Percentiles rank a stretch among this genome's conserved stretches.
Evolutionary conservation across 2,888 invertebrate genomes (phyloP).

Genomic region (Leptinotarsa haldemani): DNA sequence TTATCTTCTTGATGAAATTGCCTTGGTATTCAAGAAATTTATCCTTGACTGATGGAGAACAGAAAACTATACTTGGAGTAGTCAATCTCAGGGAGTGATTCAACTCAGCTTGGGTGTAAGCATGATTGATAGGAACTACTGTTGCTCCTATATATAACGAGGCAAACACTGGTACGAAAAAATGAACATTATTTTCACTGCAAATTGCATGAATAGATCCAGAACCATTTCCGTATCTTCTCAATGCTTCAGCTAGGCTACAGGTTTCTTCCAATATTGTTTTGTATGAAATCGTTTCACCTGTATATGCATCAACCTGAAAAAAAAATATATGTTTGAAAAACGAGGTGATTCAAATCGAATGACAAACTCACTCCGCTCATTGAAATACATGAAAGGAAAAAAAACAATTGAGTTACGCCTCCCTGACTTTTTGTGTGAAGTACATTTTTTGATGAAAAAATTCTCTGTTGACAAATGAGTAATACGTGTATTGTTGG

Average conservation of each 20-base stretch:
- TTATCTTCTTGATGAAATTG: neutral
- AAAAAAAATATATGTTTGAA: neutral
- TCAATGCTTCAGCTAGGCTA: slow-evolving; percentile 50
- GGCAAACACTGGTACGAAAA: slow-evolving; percentile 52
- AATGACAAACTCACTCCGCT: no score
- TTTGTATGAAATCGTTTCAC: slow-evolving; percentile 35
- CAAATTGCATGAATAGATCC: slow-evolving; percentile 52
- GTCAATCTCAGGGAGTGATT: slow-evolving; percentile 72
- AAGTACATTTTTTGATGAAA: no score
- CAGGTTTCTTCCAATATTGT: slow-evolving; percentile 48
- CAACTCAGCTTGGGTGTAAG: slow-evolving; percentile 43
- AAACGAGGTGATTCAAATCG: no score
- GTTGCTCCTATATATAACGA: slow-evolving; percentile 52
- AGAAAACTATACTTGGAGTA: slow-evolving; percentile 75
- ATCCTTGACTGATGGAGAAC: slow-evolving; percentile 70
- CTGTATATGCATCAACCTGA: slow-evolving; percentile 4
- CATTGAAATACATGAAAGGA: no score
- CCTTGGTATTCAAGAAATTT: slow-evolving; percentile 66
- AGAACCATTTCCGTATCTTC: slow-evolving; percentile 44
- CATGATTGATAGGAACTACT: slow-evolving; percentile 53
- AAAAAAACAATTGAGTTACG: no score
- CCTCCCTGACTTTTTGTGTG: no score
- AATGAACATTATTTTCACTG: slow-evolving; percentile 54
- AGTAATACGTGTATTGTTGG: no score
- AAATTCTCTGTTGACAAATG: no score